Percentiles rank a stretch among this genome's conserved stretches.
Evolutionary conservation across 2,797 vertebrate genomes (phyloP).

Genomic region (Darevskia nairensis): DNA sequence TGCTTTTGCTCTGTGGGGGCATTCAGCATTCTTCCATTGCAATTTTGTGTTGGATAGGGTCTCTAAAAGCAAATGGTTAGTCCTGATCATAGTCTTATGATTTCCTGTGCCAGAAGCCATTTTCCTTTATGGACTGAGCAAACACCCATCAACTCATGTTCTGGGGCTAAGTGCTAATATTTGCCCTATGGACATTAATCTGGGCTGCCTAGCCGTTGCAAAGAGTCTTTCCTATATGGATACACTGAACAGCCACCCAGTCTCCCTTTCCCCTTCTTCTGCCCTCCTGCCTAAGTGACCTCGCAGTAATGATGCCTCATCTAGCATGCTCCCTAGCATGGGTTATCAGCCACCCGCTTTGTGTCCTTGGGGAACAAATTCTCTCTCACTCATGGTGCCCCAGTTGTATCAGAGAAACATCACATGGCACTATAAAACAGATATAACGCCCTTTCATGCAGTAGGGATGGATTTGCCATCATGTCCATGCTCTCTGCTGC

Average conservation of each 20-base stretch:
- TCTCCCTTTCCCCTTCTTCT: not conserved
- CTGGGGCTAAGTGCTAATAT: not conserved
- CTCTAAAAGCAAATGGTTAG: not conserved
- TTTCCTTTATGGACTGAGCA: not conserved
- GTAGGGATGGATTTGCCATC: not conserved
- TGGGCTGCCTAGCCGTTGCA: not conserved
- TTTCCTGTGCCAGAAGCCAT: not conserved
- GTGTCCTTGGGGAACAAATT: not conserved
- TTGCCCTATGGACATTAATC: not conserved
- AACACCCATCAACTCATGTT: not conserved
- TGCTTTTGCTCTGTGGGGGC: not conserved
- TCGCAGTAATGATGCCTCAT: not conserved
- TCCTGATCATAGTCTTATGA: not conserved
- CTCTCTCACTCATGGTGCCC: not conserved
- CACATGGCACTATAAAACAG: not conserved
- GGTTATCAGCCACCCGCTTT: not conserved
- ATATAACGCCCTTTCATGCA: no score
- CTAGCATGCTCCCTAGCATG: not conserved
- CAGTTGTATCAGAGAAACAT: not conserved
- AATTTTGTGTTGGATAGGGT: not conserved
- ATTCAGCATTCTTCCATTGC: not conserved
- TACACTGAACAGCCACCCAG: not conserved
- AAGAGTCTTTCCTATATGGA: not conserved
- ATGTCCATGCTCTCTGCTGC: not conserved
- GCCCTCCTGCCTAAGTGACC: no score